Evolutionary conservation across 2,888 invertebrate genomes (phyloP), one percentile per base, ranked within the genome.

Genomic region (Charanyca ferruginea): DNA sequence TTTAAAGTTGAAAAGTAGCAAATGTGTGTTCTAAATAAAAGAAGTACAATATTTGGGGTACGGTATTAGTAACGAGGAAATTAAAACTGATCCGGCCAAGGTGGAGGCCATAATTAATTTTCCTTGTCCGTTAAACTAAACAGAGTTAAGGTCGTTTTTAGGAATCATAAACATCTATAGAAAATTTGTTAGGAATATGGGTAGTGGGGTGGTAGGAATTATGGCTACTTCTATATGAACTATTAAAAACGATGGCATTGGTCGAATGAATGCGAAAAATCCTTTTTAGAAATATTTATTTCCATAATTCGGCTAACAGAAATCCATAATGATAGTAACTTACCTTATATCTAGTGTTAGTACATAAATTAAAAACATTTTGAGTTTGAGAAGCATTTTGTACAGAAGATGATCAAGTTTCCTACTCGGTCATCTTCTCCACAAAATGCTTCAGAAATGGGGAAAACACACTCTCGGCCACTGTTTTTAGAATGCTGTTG

Each of bases 1-100:
- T 0, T 45, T 71, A 18, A 66, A 65, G 8, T 49, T 72, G n/a
- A 67, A 61, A 28, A 23, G 23, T 4, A 41, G 25, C n/a, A 72
- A 72, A 18, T 72, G 72, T 38, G 57, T 44, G 5, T 72, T 67
- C 13, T 38, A 67, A 41, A 55, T 48, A 6, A 51, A 67, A 11
- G 57, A 63, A 13, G 64, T 72, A 0, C 54, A 41, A 2, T 72
- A 67, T n/a, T 63, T 71, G 41, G 70, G 66, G 0, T 62, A 53
- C 18, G 51, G 63, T 8, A 20, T 71, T 7, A 53, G 61, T 13
- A 59, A 20, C 4, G 41, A 66, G 1, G 71, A 63, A 3, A 45
- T 71, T 23, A 49, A 55, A 23, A 51, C 58, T 0, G 66, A 66
- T 16, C 62, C 71, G 9, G 9, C 38, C 9, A 38, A 38, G 38